Evolutionary conservation across 2,888 invertebrate species (phyloP).

Genomic region (Ectropis crepuscularia): DNA sequence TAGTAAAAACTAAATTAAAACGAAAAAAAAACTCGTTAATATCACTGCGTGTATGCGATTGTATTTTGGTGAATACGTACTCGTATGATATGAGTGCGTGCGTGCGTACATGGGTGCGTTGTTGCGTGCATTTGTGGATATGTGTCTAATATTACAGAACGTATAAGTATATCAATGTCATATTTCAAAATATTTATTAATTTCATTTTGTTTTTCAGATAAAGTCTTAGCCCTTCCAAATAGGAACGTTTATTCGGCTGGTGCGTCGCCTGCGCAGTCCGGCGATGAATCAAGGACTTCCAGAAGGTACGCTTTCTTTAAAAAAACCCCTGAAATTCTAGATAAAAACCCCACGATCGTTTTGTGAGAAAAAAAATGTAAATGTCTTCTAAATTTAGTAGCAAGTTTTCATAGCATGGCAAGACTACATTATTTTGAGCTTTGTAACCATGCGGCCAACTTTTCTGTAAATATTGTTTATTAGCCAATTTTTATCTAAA

Average conservation of each 20-base stretch:
- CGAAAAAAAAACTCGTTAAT: too few relatives aligned
- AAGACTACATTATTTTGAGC: constrained; percentile 65
- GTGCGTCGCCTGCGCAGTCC: constrained; percentile 80
- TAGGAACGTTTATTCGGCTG: constrained; percentile 78
- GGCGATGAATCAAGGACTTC: constrained; percentile 82
- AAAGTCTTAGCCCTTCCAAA: constrained; percentile 78
- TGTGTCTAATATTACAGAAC: too few relatives aligned
- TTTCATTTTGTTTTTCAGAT: constrained; percentile 57
- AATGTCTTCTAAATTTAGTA: constrained; percentile 2
- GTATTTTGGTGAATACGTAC: too few relatives aligned
- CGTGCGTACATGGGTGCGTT: too few relatives aligned
- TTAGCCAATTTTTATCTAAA: too few relatives aligned
- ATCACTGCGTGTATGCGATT: too few relatives aligned
- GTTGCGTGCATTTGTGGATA: too few relatives aligned
- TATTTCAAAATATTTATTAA: not conserved
- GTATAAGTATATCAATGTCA: too few relatives aligned
- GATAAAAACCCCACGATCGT: not conserved
- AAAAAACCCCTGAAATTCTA: not conserved
- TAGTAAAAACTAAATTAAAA: too few relatives aligned
- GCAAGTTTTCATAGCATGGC: constrained; percentile 54
- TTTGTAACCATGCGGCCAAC: constrained; percentile 28
- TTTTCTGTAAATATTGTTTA: constrained; percentile 11
- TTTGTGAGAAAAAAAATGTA: not conserved
- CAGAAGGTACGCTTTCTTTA: constrained; percentile 64
- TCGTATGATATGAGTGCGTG: too few relatives aligned